Conservation (phyloP, 2,113 vertebrate species). For the Gopherus evgoodei region DNA sequence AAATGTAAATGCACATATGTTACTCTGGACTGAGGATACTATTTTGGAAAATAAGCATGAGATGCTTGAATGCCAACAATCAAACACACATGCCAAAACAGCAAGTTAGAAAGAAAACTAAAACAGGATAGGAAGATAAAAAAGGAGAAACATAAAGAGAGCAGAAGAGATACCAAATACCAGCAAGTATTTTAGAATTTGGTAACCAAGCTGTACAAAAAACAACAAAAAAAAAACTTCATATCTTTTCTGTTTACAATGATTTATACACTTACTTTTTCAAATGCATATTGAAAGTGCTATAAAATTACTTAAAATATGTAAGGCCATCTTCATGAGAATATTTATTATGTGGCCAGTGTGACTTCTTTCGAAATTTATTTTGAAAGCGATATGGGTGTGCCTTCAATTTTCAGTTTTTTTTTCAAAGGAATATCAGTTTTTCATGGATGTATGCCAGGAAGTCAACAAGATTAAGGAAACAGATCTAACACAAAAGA, state of each 20-base stretch:
- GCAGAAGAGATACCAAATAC: neutral
- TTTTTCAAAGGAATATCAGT: neutral
- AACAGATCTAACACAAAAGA: neutral
- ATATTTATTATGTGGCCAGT: neutral
- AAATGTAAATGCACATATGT: neutral
- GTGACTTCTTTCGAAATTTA: neutral
- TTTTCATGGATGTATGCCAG: neutral
- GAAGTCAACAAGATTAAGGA: neutral
- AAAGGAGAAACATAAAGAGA: neutral
- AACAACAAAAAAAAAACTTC: neutral
- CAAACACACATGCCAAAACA: neutral
- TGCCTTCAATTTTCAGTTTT: neutral
- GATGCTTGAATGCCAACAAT: neutral
- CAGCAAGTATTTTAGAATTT: neutral
- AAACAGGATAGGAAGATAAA: neutral
- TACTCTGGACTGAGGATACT: neutral
- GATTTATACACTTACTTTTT: neutral
- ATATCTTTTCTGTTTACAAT: neutral
- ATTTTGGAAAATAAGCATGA: neutral
- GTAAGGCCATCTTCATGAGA: neutral
- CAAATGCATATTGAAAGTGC: neutral
- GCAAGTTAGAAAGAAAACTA: neutral
- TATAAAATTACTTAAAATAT: neutral
- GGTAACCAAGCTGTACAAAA: neutral
- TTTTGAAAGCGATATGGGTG: neutral